These are phyloP conservation scores for Abrostola tripartita DNA, from an alignment of 2,888 invertebrate species.

Conservation along the genomic window DNA sequence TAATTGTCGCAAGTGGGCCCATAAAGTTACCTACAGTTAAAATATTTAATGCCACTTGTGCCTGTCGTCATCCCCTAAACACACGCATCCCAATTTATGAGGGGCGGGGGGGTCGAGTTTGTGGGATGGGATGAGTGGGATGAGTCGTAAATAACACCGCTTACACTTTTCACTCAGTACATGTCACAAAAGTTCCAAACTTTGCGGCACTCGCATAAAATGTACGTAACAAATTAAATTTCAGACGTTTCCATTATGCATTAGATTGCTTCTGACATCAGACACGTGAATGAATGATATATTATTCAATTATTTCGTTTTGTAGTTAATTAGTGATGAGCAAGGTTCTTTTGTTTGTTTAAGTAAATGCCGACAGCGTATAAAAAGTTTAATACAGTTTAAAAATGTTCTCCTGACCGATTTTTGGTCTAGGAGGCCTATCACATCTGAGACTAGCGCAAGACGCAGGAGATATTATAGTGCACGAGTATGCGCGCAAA, in stretches of 20 bases:
- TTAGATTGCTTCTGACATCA: conserved; percentile 33
- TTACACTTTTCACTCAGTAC: conserved; percentile 44
- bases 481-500: too few relatives aligned
- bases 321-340: background rate
- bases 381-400: too few relatives aligned
- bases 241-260: conserved; percentile 25
- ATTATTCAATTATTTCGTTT: background rate
- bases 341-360: background rate
- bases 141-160: conserved; percentile 34
- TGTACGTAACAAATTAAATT: conserved; percentile 54
- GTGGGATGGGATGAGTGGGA: background rate
- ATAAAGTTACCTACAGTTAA: conserved; percentile 5
- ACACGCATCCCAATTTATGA: conserved; percentile 4
- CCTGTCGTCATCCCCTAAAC: conserved; percentile 3
- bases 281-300: background rate
- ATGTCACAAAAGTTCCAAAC: conserved; percentile 44
- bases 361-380: background rate
- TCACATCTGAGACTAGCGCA: too few relatives aligned
- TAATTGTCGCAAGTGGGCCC: conserved; percentile 3
- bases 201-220: conserved; percentile 33
- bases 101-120: background rate
- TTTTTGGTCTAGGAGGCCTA: too few relatives aligned
- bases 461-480: too few relatives aligned
- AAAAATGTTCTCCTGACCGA: too few relatives aligned
- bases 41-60: conserved; percentile 7